A percentile compares a stretch with the other conserved stretches of the same genome.
Conservation (phyloP, 2,797 vertebrate genomes). For the Diceros bicornis region DNA sequence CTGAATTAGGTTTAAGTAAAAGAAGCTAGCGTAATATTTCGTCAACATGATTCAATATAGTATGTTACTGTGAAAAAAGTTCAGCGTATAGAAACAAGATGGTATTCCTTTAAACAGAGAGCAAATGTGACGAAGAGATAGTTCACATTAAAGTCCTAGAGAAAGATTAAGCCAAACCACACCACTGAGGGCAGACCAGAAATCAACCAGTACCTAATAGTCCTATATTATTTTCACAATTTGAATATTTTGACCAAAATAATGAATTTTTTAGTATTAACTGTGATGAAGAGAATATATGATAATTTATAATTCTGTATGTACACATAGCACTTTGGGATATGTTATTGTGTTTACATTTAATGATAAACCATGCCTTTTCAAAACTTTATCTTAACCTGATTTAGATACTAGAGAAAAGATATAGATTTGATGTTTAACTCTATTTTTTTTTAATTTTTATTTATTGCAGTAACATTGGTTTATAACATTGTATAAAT, state of each 20-base stretch:
- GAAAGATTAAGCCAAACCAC: neutral
- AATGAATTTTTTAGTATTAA: neutral
- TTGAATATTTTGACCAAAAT: neutral
- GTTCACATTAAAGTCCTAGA: too few species aligned
- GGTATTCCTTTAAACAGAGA: neutral
- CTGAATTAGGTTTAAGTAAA: neutral
- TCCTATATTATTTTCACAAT: neutral
- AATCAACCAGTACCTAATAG: rapidly evolving
- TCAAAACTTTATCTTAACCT: neutral
- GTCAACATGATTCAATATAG: neutral
- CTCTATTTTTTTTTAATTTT: too few species aligned
- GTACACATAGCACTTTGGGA: neutral
- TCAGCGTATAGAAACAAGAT: too few species aligned
- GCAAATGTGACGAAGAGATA: rapidly evolving
- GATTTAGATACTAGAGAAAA: neutral
- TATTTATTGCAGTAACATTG: too few species aligned
- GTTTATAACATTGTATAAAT: too few species aligned
- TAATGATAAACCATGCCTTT: neutral
- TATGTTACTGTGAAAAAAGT: too few species aligned
- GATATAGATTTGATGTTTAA: neutral
- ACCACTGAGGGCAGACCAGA: rapidly evolving
- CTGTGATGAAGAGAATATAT: neutral
- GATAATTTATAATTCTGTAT: neutral
- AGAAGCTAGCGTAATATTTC: neutral
- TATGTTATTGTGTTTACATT: neutral